Evolutionary conservation across 2,797 vertebrate genomes (phyloP), one percentile per base, ranked within the genome.

Genomic region (Ibycter americanus): DNA sequence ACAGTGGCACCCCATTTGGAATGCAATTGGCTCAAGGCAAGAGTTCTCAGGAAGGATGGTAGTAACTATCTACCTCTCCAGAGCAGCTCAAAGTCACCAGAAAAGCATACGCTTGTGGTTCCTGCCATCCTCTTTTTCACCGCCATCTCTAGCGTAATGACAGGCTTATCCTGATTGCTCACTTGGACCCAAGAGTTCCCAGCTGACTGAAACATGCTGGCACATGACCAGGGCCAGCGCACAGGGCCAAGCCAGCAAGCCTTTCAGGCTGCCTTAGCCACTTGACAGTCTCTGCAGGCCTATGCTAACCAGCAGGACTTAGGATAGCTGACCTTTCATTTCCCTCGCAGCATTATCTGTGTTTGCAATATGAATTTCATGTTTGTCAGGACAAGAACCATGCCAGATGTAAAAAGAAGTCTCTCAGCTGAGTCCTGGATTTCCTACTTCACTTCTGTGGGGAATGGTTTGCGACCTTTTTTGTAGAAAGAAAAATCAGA

Each of bases 401-500:
- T 51, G 91, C 96, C 98, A 98, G 97, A 98, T 96, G 89, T 93
- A 85, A 95, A 95, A 93, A 91, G 93, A 96, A 92, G 74, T 68
- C 79, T 49, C 93, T 97, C 83, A 97, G 96, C 96, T 67, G 91
- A 97, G 87, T 78, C 92, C 96, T 94, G 97, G 72, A 94, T 95
- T 98, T 98, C 97, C 97, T 92, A 96, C 91, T 94, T 97, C 93
- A 89, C 89, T 97, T 96, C 83, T 97, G 90, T 85, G 65, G 87
- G 46, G 95, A 97, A 94, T 89, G 89, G 84, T 85, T 93, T 96
- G 79, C 90, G 94, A 96, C 86, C 95, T 97, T 95, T 96, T 95
- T 70, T 85, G 81, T 82, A 92, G 89, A 97, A 97, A 96, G 95
- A 97, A 97, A 97, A 97, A 98, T 97, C 98, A 98, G 97, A 97